Conservation (phyloP, 2,113 vertebrate species). For the Aleadryas rufinucha region DNA sequence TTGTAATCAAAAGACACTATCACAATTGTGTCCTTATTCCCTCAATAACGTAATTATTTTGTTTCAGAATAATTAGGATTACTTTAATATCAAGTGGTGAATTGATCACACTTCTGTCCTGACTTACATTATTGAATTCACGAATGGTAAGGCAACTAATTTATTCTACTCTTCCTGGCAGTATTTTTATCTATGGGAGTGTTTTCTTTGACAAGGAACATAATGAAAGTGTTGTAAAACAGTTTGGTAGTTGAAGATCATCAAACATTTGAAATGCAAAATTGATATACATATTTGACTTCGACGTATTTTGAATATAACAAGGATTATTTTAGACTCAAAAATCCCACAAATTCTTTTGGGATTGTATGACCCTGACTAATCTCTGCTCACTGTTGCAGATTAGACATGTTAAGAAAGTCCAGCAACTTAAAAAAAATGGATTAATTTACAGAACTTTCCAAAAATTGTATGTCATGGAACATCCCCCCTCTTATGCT, state of each 20-base stretch:
- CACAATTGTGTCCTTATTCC: not conserved
- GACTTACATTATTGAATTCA: not conserved
- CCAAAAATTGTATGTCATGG: not conserved
- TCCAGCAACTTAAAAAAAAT: not conserved
- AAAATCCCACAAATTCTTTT: not conserved
- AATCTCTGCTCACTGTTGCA: not conserved
- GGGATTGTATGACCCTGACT: rapidly evolving
- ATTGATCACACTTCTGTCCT: not conserved
- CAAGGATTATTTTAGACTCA: not conserved
- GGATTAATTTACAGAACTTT: not conserved
- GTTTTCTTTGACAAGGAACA: not conserved
- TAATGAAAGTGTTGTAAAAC: not conserved
- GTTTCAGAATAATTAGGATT: not conserved
- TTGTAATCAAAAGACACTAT: not conserved
- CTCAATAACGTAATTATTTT: not conserved
- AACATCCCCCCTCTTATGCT: not conserved
- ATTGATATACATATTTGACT: not conserved
- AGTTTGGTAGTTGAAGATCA: not conserved
- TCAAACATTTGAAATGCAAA: not conserved
- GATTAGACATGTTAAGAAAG: not conserved
- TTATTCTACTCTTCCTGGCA: not conserved
- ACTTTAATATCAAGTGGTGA: not conserved
- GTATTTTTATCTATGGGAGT: not conserved
- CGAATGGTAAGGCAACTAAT: not conserved
- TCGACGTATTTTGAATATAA: not conserved